phyloP scores from a whole-genome alignment of 2,888 invertebrate species.

The Chloroclysta siterata region DNA sequence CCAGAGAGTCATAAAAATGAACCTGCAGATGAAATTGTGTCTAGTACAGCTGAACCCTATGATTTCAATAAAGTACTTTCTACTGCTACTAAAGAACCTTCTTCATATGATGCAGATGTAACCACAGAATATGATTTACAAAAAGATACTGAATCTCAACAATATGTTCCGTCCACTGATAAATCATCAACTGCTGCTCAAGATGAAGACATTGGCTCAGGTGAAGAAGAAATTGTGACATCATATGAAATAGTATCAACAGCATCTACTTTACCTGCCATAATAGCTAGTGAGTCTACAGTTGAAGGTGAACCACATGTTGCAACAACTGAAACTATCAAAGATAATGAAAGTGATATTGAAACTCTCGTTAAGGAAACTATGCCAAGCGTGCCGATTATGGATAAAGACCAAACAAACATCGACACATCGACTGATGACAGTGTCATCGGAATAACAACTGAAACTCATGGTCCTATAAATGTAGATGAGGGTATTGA shows the following conservation, averaged over 20 bases:
- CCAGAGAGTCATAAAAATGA: slow-evolving; percentile 26
- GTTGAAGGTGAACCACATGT: slow-evolving; percentile 14
- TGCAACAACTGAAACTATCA: slow-evolving; percentile 19
- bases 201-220: slow-evolving; percentile 36
- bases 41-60: slow-evolving; percentile 35
- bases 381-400: slow-evolving; percentile 20
- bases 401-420: slow-evolving; percentile 22
- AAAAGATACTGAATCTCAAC: slow-evolving; percentile 24
- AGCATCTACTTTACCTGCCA: slow-evolving; percentile 18
- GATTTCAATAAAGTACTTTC: slow-evolving; percentile 29
- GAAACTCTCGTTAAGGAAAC: slow-evolving; percentile 11
- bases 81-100: slow-evolving; percentile 24
- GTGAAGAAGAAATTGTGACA: slow-evolving; percentile 39
- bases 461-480: slow-evolving; percentile 18
- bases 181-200: slow-evolving; percentile 32
- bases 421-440: slow-evolving; percentile 14
- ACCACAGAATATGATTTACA: slow-evolving; percentile 14
- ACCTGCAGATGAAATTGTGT: slow-evolving; percentile 21
- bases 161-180: slow-evolving; percentile 14
- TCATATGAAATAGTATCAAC: slow-evolving; percentile 28
- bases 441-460: slow-evolving; percentile 12
- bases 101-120: slow-evolving; percentile 17
- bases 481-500: slow-evolving; percentile 27
- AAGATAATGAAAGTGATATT: slow-evolving; percentile 7
- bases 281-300: slow-evolving; percentile 18